phyloP scores from a whole-genome alignment of 2,888 invertebrate species.

The Drosophila yooni region DNA sequence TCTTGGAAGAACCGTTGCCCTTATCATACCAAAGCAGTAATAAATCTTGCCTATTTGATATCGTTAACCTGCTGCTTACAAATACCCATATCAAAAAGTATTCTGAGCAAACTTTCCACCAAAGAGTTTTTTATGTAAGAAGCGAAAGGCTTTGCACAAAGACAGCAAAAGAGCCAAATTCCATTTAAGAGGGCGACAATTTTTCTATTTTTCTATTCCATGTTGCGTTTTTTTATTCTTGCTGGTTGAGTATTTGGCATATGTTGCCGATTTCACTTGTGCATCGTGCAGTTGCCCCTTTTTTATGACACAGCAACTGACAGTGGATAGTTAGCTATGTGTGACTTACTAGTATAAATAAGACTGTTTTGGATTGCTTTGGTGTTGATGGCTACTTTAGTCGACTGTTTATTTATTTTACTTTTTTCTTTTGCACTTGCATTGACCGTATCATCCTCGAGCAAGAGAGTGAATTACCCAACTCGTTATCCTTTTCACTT shows the following conservation, averaged over 20 bases:
- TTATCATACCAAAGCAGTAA: not conserved
- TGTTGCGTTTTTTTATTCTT: not conserved
- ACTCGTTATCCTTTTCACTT: constrained; percentile 35
- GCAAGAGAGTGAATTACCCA: constrained; percentile 13
- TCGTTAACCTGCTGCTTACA: constrained; percentile 1
- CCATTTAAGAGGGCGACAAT: not conserved
- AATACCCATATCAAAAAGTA: constrained; percentile 11
- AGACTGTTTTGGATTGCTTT: not conserved
- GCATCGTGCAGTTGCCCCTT: not conserved
- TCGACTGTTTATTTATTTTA: constrained; percentile 4
- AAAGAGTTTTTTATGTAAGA: not conserved
- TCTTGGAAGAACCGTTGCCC: not conserved
- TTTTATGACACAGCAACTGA: constrained; percentile 2
- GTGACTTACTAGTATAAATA: not conserved
- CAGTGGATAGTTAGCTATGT: not conserved
- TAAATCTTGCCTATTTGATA: constrained; percentile 10
- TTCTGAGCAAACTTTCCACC: not conserved
- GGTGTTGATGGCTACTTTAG: constrained; percentile 6
- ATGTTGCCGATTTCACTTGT: not conserved
- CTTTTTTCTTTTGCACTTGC: constrained; percentile 26
- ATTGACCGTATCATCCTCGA: constrained; percentile 17
- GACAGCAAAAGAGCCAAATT: not conserved
- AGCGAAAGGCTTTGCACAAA: not conserved
- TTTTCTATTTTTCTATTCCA: not conserved
- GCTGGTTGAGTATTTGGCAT: not conserved